phyloP scores from a whole-genome alignment of 2,888 invertebrate genomes.

The Orthosia cruda region DNA sequence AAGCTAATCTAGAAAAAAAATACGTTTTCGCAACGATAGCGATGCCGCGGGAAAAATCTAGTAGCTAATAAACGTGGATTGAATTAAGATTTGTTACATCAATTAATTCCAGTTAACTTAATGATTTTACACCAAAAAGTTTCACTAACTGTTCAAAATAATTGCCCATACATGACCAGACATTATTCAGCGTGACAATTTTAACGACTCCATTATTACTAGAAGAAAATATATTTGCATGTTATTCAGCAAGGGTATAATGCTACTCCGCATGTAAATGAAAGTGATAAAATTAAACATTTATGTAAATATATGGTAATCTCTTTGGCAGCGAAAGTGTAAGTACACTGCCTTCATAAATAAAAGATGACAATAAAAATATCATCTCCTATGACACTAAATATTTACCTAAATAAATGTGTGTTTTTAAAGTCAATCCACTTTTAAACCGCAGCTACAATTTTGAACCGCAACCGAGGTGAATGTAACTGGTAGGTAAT shows the following conservation, averaged over 20 bases:
- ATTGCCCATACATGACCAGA: constrained; percentile 37
- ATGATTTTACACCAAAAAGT: constrained; percentile 22
- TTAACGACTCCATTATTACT: constrained; percentile 4
- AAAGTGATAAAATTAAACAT: constrained; percentile 15
- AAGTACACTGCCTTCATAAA: neutral
- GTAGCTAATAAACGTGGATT: neutral
- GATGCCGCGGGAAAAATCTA: too few species aligned
- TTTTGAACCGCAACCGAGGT: constrained; percentile 21
- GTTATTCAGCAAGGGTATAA: neutral
- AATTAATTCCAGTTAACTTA: constrained; percentile 6
- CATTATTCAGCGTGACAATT: constrained; percentile 32
- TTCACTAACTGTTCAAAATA: constrained; percentile 32
- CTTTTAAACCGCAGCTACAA: constrained; percentile 11
- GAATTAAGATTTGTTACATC: neutral
- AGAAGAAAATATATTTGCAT: constrained; percentile 6
- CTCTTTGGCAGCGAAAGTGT: constrained; percentile 7
- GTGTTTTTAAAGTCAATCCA: constrained; percentile 2
- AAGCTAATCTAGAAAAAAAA: too few species aligned
- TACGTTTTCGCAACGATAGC: too few species aligned
- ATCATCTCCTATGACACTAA: neutral
- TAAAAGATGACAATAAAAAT: neutral
- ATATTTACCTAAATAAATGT: neutral
- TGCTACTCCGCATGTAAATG: constrained; percentile 1
- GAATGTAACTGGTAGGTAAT: constrained; percentile 33
- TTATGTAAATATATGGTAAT: constrained; percentile 23